Evolutionary conservation across 2,113 vertebrate genomes (phyloP), one percentile per base, ranked within the genome.

Genomic region (Calyptommatus sinebrachiatus): DNA sequence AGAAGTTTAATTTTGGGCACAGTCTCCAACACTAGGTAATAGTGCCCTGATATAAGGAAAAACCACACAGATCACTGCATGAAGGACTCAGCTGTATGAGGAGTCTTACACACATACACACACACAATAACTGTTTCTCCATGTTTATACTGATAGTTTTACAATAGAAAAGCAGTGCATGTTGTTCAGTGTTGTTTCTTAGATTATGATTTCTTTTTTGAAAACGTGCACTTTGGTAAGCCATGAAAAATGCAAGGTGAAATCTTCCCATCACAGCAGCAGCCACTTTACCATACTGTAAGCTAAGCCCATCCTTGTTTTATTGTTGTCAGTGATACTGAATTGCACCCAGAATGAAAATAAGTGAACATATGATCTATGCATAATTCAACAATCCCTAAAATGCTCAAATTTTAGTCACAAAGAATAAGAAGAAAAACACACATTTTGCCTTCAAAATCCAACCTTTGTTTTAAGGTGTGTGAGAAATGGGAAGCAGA

Each of bases 321-420:
- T 70, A 61, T 9, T 46, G 24, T 63, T 79, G 41, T 71, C 57
- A 79, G n/a, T 62, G 77, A 71, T 71, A 60, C 57, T 63, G 29
- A 71, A 29, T 20, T 79, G 22, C 53, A 41, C 5, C 26, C 12
- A 62, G 20, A 63, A 50, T 5, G 41, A 29, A 63, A 8, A 57
- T 26, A 2, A 20, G n/a, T 48, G 7, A 8, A 46, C 9, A 5
- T 57, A 22, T 45, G 31, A 48, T 45, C 57, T 71, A n/a, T 28
- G 53, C 12, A 41, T 18, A 62, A 22, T 4, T 70, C 22, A 31
- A 5, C 45, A 9, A 71, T 41, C 28, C 9, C 26, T 21, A 1
- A 2, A 12, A 11, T 18, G n/a, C n/a, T n/a, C 69, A 68, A 72
- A 84, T 20, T 20, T 6, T 0, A 4, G 20, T 18, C 78, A 41